Evolutionary conservation across 2,797 vertebrate genomes (phyloP), one percentile per base, ranked within the genome.

Genomic region (Alauda arvensis): DNA sequence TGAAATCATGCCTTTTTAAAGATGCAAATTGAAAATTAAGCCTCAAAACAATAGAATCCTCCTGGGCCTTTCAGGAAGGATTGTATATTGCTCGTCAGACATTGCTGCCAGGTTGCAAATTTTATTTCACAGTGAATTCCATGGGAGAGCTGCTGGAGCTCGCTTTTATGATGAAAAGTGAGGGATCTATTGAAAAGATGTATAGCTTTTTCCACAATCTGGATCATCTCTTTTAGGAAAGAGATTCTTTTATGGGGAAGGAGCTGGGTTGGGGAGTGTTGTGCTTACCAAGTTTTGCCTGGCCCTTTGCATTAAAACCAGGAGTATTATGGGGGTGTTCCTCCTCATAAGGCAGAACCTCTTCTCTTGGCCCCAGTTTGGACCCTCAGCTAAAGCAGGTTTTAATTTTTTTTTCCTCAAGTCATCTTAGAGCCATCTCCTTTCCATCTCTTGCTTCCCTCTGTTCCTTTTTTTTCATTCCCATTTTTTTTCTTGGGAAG

Each of bases 1-100:
- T 91, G 89, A 95, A 95, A 94, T 85, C 77, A 83, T 92, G 92
- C 92, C 93, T 95, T 95, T 95, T 95, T 94, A 93, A 95, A 85
- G 91, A 95, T 95, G 95, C 95, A 96, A 95, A 96, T 96, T 94
- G 94, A 96, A 96, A 96, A 95, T 94, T 93, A 95, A 96, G 82
- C 93, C 79, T 91, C 71, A 85, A 92, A 95, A 93, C 94, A 87
- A 71, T 76, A 77, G 94, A 92, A 92, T 85, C 86, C 68, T 56
- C 84, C 67, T 87, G 87, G 79, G 83, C 75, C 76, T 85, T 82
- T 93, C 75, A 81, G 82, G 83, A 85, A 45, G 69, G 84, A 92
- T 94, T 91, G 75, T 83, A 49, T 75, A 33, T 90, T 89, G 55
- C 85, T 83, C 78, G 69, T 89, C 90, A 89, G 87, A 70, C 56